Conservation (phyloP, 1,140 invertebrate species). For the Bilobella aurantiaca region DNA sequence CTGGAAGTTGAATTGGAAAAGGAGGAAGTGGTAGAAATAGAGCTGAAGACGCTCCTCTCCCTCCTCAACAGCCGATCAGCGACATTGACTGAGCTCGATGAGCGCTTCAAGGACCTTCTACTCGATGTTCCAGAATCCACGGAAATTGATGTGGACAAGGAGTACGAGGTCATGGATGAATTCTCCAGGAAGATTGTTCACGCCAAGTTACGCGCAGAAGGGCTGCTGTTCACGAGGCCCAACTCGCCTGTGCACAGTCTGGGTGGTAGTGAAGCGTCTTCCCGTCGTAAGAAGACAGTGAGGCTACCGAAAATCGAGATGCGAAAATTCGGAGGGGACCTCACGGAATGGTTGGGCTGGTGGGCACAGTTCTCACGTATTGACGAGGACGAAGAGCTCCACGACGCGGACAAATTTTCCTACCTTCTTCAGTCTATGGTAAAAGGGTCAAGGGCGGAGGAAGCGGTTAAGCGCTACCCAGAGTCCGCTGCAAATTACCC, state of each 20-base stretch:
- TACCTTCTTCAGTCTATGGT: conserved; percentile 29
- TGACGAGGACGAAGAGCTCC: conserved; percentile 36
- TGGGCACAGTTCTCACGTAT: conserved; percentile 39
- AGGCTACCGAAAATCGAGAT: conserved; percentile 37
- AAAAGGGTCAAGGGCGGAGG: conserved; percentile 9
- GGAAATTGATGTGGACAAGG: no score
- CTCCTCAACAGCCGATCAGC: background rate
- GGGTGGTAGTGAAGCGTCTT: background rate
- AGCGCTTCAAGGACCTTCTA: no score
- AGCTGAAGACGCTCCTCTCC: no score
- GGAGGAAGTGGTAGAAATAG: background rate
- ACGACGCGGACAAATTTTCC: conserved; percentile 36
- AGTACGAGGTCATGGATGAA: background rate
- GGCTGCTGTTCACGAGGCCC: no score
- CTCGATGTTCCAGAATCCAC: background rate
- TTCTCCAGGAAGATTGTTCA: no score
- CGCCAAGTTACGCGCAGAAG: background rate
- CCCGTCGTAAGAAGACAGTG: background rate
- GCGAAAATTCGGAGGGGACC: conserved; percentile 36
- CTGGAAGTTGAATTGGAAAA: background rate
- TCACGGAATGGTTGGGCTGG: conserved; percentile 38
- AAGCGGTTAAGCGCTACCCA: background rate
- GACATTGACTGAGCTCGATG: background rate
- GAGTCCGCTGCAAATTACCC: conserved; percentile 6
- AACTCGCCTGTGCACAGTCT: background rate